Conservation (phyloP, 2,888 invertebrate species). For the Gibbula magus region DNA sequence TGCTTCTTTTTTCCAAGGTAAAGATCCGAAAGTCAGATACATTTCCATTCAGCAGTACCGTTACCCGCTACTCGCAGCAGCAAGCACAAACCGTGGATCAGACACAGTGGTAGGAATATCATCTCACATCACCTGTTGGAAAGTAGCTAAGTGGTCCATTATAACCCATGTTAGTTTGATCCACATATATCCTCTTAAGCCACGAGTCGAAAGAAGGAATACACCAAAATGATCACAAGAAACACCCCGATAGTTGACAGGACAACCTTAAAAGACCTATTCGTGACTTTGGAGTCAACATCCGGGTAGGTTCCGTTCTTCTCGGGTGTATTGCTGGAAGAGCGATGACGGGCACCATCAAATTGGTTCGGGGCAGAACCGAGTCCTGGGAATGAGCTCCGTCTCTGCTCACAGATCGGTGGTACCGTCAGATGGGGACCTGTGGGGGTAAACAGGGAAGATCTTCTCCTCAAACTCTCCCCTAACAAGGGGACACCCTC, state of each 20-base stretch:
- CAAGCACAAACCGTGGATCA: no score
- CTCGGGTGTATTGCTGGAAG: neutral
- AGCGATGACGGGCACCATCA: neutral
- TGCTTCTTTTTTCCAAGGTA: no score
- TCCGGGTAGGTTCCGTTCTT: neutral
- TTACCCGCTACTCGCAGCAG: no score
- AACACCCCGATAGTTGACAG: neutral
- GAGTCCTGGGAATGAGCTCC: slow-evolving; percentile 3
- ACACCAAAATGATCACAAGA: neutral
- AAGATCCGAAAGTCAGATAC: no score
- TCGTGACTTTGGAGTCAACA: neutral
- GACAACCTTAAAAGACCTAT: neutral
- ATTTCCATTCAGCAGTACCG: no score
- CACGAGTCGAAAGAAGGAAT: slow-evolving; percentile 19
- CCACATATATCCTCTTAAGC: neutral
- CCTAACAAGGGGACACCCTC: neutral
- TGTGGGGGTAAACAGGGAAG: neutral
- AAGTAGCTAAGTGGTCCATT: no score
- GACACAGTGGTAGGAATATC: no score
- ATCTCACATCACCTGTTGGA: no score
- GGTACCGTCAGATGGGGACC: slow-evolving; percentile 6
- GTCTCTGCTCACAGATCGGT: slow-evolving; percentile 1
- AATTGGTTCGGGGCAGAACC: neutral
- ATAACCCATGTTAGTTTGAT: no score
- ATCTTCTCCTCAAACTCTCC: slow-evolving; percentile 4